phyloP scores from a whole-genome alignment of 2,888 invertebrate genomes.

The Mythimna lalbum region DNA sequence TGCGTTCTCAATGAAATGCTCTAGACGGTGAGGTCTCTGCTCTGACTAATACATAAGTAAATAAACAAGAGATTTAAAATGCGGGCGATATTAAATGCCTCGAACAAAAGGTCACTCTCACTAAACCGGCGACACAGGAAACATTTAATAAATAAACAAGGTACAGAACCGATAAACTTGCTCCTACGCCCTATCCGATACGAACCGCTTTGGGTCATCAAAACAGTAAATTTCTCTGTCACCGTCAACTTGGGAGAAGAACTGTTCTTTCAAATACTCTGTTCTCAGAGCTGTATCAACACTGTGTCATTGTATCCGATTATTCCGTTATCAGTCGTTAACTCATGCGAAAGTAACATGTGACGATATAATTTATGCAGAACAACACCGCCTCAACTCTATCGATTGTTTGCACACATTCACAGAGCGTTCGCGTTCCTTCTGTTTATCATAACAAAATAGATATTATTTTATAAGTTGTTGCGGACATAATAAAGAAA shows the following conservation, averaged over 20 bases:
- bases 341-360: slow-evolving; percentile 55
- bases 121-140: slow-evolving; percentile 46
- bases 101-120: slow-evolving; percentile 32
- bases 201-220: slow-evolving; percentile 21
- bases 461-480: slow-evolving; percentile 10
- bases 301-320: slow-evolving; percentile 41
- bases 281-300: slow-evolving; percentile 5
- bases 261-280: slow-evolving; percentile 35
- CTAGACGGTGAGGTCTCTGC: neutral
- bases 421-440: slow-evolving; percentile 4
- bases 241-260: slow-evolving; percentile 2
- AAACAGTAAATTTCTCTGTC: slow-evolving; percentile 32
- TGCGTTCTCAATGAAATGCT: neutral
- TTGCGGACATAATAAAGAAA: slow-evolving; percentile 19
- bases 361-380: slow-evolving; percentile 46
- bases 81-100: neutral
- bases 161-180: slow-evolving; percentile 35
- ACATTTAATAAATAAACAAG: slow-evolving; percentile 47
- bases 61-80: slow-evolving; percentile 7
- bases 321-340: slow-evolving; percentile 61
- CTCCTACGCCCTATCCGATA: slow-evolving; percentile 26
- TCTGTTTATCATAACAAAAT: slow-evolving; percentile 30
- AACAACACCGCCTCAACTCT: slow-evolving; percentile 14
- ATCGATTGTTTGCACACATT: slow-evolving; percentile 50
- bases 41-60: neutral